These are phyloP conservation scores for Ectemnius cavifrons DNA, from an alignment of 2,888 invertebrate genomes.

Conservation along the genomic window DNA sequence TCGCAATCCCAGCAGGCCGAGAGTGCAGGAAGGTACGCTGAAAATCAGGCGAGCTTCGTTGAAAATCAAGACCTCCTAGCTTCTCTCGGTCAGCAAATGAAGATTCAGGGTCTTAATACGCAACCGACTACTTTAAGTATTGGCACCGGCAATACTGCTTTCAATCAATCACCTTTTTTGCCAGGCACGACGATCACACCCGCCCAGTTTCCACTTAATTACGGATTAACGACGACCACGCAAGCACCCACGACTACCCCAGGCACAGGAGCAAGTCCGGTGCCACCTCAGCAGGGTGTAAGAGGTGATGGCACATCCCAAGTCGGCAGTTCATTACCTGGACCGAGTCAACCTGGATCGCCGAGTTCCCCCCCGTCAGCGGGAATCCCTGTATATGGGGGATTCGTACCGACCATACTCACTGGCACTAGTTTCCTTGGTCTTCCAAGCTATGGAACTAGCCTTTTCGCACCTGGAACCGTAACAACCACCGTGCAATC, in stretches of 20 bases:
- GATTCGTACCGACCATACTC: conserved; percentile 68
- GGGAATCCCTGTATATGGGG: conserved; percentile 64
- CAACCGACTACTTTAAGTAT: conserved; percentile 39
- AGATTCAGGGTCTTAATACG: conserved; percentile 40
- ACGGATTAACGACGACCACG: conserved; percentile 55
- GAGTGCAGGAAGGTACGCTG: conserved; percentile 57
- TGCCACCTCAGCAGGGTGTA: conserved; percentile 43
- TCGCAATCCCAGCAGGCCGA: conserved; percentile 51
- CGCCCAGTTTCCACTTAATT: conserved; percentile 56
- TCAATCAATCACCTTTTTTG: conserved; percentile 58
- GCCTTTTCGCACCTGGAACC: conserved; percentile 43
- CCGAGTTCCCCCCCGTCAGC: conserved; percentile 18
- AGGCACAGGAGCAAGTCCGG: conserved; percentile 28
- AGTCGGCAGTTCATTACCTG: conserved; percentile 44
- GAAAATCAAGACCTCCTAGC: conserved; percentile 58
- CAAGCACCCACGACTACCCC: conserved; percentile 52
- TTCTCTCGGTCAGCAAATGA: conserved; percentile 53
- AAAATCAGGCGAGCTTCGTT: conserved; percentile 61
- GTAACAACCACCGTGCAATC: conserved; percentile 42
- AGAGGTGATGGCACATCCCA: conserved; percentile 55
- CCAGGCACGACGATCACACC: conserved; percentile 55
- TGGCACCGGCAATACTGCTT: conserved; percentile 42
- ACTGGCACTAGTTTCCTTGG: conserved; percentile 57
- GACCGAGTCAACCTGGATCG: conserved; percentile 36
- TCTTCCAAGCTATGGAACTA: conserved; percentile 57